Conservation (phyloP, 2,888 invertebrate genomes). For the Thumatha senex region DNA sequence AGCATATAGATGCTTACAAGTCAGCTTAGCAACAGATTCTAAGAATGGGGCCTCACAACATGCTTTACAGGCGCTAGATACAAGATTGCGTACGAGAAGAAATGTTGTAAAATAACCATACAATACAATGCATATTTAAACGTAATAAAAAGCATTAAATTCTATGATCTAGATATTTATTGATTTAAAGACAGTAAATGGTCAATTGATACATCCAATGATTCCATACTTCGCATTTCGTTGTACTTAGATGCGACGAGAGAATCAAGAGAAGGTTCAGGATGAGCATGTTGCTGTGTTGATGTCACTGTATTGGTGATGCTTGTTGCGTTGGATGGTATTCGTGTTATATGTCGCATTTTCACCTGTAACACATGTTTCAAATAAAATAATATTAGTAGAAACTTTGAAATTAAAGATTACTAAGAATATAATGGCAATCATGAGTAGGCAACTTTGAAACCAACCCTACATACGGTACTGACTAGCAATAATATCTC, state of each 20-base stretch:
- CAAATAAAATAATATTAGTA: neutral
- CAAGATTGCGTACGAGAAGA: conserved; percentile 47
- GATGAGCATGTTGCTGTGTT: conserved; percentile 50
- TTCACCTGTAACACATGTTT: conserved; percentile 53
- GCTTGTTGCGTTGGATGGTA: conserved; percentile 46
- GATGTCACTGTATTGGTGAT: conserved; percentile 18
- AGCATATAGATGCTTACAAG: conserved; percentile 70
- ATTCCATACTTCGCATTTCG: conserved; percentile 59
- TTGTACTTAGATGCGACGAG: conserved; percentile 60
- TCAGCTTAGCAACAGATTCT: conserved; percentile 65
- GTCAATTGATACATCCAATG: conserved; percentile 59
- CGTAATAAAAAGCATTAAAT: neutral
- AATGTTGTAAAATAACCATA: neutral
- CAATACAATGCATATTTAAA: no score
- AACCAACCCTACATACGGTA: no score
- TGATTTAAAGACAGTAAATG: conserved; percentile 38
- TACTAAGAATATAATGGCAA: no score
- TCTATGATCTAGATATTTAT: neutral
- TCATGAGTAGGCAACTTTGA: no score
- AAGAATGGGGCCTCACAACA: conserved; percentile 63
- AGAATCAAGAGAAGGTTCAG: conserved; percentile 63
- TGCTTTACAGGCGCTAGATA: conserved; percentile 57
- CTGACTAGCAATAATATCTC: no score
- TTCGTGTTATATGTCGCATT: conserved; percentile 53
- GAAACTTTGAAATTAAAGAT: no score